Evolutionary conservation across 2,888 invertebrate genomes (phyloP), one percentile per base, ranked within the genome.

Genomic region (Orthosia cruda): DNA sequence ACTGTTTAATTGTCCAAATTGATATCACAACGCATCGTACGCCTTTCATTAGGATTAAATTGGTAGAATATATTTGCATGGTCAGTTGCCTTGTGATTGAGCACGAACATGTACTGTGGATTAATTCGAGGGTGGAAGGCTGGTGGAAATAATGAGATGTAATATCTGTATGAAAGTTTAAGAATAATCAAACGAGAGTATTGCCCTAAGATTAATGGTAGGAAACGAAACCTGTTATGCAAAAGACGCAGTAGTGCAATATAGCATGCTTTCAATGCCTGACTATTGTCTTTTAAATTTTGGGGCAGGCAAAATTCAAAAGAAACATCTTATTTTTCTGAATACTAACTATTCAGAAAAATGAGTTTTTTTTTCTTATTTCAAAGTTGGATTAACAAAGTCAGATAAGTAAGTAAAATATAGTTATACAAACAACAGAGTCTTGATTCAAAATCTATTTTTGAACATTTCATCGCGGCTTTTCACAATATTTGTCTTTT

Each of bases 1-100:
- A 62, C 77, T 45, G 63, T 79, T 77, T 87, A 88, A 88, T 86
- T 86, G 83, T 80, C 66, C 75, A 86, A 88, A 86, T 88, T 87
- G 85, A 85, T 83, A 88, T 85, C 72, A 86, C 84, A 77, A 74
- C 78, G 74, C 58, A 74, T 59, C 40, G 63, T 73, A 71, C 69
- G 66, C 82, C 76, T 80, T 84, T 68, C 73, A 85, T 84, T 86
- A 78, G 78, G 74, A 77, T 88, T 88, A 83, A 80, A 83, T 81
- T 80, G 80, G 67, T 57, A 23, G 78, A 70, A 75, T 69, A 40
- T 67, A 72, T 87, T 83, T 83, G 74, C 80, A 84, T 81, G 75
- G 74, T 64, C 73, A 78, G 72, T 74, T 55, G 57, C 47, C 54
- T 75, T 55, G 52, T 79, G 74, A 83, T 77, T 72, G 71, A 65